A percentile compares a stretch with the other conserved stretches of the same genome.
Evolutionary conservation across 2,888 invertebrate species (phyloP).

Genomic region (Hydraecia micacea): DNA sequence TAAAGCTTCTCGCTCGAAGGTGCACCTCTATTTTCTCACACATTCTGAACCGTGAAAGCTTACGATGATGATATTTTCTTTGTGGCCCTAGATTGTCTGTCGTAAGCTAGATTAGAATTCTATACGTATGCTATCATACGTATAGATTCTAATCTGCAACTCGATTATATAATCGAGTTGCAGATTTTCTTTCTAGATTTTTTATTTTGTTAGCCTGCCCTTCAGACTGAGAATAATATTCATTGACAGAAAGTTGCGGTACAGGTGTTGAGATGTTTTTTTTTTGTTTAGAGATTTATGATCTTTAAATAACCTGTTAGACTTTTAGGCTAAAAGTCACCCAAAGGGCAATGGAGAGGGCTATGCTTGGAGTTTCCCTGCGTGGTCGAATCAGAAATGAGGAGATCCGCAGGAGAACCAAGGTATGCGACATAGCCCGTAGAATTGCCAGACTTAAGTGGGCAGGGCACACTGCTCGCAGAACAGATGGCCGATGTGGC

Average conservation of each 20-base stretch:
- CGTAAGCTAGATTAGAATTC: slow-evolving; percentile 18
- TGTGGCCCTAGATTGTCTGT: slow-evolving; percentile 7
- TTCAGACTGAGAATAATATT: not conserved
- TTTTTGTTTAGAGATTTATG: not conserved
- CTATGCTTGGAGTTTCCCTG: too few relatives aligned
- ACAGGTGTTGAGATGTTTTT: not conserved
- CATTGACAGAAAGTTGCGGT: not conserved
- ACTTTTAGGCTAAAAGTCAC: too few relatives aligned
- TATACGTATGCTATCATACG: not conserved
- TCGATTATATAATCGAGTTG: not conserved
- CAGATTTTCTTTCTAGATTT: not conserved
- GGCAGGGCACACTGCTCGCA: too few relatives aligned
- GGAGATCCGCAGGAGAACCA: too few relatives aligned
- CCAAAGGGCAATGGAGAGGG: too few relatives aligned
- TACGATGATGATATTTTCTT: slow-evolving; percentile 28
- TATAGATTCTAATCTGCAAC: too few relatives aligned
- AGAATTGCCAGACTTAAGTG: too few relatives aligned
- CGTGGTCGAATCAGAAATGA: too few relatives aligned
- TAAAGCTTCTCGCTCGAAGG: not conserved
- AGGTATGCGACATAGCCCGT: too few relatives aligned
- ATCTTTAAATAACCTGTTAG: not conserved
- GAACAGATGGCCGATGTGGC: too few relatives aligned
- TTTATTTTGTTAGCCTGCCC: not conserved
- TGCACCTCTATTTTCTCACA: slow-evolving; percentile 3
- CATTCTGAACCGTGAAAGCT: slow-evolving; percentile 7